phyloP scores from a whole-genome alignment of 2,113 vertebrate genomes.

The Puma concolor region DNA sequence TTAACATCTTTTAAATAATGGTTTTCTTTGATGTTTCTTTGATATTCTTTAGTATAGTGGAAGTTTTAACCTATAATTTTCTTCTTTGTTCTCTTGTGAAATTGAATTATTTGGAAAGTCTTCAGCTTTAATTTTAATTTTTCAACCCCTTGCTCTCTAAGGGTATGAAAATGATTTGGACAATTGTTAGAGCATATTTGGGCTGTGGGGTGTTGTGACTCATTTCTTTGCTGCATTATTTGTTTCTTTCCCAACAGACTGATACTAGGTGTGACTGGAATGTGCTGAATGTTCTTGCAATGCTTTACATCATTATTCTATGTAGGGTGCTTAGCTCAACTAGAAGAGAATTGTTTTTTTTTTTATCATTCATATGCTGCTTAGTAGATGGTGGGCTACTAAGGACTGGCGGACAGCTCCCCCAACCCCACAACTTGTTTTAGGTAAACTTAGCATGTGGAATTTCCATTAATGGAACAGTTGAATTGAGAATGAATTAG shows the following conservation, averaged over 20 bases:
- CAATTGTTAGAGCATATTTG: not conserved
- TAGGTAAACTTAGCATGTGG: not conserved
- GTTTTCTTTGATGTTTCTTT: conserved; percentile 9
- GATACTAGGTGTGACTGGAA: not conserved
- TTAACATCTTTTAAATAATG: conserved; percentile 30
- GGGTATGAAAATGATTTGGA: not conserved
- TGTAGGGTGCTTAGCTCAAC: not conserved
- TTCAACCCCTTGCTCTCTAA: not conserved
- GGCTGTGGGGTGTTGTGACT: not conserved
- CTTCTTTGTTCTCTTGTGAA: conserved; percentile 11
- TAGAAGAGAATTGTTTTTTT: not conserved
- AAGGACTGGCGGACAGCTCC: not conserved
- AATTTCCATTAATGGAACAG: conserved; percentile 14
- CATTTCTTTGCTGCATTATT: not conserved
- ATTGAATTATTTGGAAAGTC: conserved; percentile 33
- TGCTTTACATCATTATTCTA: not conserved
- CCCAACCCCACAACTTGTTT: not conserved
- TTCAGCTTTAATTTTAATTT: not conserved
- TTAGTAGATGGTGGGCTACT: not conserved
- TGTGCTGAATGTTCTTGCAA: not conserved
- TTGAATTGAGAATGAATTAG: not conserved
- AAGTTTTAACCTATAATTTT: conserved; percentile 24
- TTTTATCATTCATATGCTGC: not conserved
- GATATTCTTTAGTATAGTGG: not conserved
- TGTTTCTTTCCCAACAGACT: conserved; percentile 27